Base-by-base conservation (phyloP, 2,888 invertebrate species). In the Frankliniella fusca region DNA sequence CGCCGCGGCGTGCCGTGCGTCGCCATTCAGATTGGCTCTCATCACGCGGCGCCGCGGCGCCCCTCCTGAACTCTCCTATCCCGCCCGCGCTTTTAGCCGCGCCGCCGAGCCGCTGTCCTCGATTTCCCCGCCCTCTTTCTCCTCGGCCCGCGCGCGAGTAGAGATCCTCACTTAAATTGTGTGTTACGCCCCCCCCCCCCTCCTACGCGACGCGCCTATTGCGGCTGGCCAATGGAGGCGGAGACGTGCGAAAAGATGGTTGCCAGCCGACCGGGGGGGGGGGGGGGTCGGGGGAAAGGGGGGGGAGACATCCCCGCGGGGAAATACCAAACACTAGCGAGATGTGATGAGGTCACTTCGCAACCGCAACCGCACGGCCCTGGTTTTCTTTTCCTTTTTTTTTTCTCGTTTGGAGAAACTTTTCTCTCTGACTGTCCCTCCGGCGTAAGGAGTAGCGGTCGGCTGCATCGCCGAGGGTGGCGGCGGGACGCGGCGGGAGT, bases 1-100 rank as follows among this genome's bases (percentile, higher is more conserved):
- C 70, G 10, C 54, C 54, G 54, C 54, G 70, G 70, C 23, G n/a
- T n/a, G 70, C n/a, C 70, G 61, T 9, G 70, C 70, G 70, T 70
- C 23, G 70, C 70, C 70, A 76, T 76, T 76, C 70, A 76, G 70
- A 76, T 76, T 76, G 70, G 70, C 54, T 54, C 54, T 54, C 54
- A 54, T 54, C 54, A 54, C 8, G 50, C 9, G 18, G 38, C 54
- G 54, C 18, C n/a, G 1, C 70, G 0, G 0, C 20, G 1, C 70
- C 54, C 54, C 20, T 12, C 54, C 54, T 15, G 7, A 54, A 54
- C 54, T 20, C 54, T 54, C 12, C 20, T 54, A 18, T 38, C 38
- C 38, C 38, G 5, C 5, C 38, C 38, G 38, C 38, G 38, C 38
- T 38, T 38, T 38, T 38, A 38, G 38, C 38, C 38, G 20, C 54